Percentiles rank a stretch among this genome's conserved stretches.
Conservation (phyloP, 2,113 vertebrate species). For the Periophthalmodon schlosseri region DNA sequence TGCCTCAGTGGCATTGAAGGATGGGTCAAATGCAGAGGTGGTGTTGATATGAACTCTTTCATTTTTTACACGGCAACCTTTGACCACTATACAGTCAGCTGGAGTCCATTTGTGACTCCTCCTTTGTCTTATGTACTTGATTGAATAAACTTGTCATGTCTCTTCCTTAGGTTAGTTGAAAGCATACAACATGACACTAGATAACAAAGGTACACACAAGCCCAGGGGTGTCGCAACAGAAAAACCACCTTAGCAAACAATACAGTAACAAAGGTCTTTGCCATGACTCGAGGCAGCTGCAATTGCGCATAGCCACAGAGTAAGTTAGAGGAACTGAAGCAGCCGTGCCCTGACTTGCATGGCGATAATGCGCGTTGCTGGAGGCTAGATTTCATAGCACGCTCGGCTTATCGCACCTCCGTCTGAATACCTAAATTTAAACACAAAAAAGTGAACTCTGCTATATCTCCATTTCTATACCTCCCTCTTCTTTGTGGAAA, state of each 20-base stretch:
- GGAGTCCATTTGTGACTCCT: slow-evolving; percentile 9
- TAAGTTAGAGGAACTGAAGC: slow-evolving; percentile 45
- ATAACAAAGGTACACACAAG: background rate
- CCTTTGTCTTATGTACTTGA: slow-evolving; percentile 1
- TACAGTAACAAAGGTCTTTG: slow-evolving; percentile 45
- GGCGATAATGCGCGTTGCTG: slow-evolving; percentile 59
- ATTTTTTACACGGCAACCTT: slow-evolving; percentile 10
- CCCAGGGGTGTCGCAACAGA: slow-evolving; percentile 30
- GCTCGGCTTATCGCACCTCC: slow-evolving; percentile 63
- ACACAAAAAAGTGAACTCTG: slow-evolving; percentile 35
- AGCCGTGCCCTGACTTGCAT: slow-evolving; percentile 74
- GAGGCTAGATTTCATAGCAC: slow-evolving; percentile 67
- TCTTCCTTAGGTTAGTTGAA: slow-evolving; percentile 15
- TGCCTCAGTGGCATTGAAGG: too few relatives aligned
- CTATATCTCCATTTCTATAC: slow-evolving; percentile 10
- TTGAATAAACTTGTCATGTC: slow-evolving; percentile 22
- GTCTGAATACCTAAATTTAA: slow-evolving; percentile 56
- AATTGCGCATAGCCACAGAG: slow-evolving; percentile 23
- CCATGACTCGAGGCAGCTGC: slow-evolving; percentile 57
- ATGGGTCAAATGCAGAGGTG: background rate
- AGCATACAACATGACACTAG: slow-evolving; percentile 16
- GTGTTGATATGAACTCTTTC: background rate
- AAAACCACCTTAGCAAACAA: slow-evolving; percentile 40
- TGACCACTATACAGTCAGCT: slow-evolving; percentile 26
- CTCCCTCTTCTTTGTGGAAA: background rate